phyloP scores from a whole-genome alignment of 1,140 invertebrate species.

The Drosophila pectinifera region DNA sequence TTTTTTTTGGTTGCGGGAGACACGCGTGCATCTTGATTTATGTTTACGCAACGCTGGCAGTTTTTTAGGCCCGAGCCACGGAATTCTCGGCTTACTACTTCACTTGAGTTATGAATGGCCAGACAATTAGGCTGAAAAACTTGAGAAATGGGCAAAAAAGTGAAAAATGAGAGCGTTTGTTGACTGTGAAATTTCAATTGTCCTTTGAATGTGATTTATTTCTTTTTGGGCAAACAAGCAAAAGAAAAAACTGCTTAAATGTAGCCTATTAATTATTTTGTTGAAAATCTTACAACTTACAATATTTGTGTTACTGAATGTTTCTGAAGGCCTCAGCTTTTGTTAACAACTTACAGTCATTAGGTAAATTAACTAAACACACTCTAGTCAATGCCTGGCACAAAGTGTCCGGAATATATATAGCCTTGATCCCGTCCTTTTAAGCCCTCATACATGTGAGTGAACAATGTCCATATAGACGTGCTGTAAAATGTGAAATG shows the following conservation, averaged over 20 bases:
- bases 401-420: background rate
- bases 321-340: background rate
- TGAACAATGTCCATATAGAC: constrained; percentile 22
- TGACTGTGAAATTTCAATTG: constrained; percentile 7
- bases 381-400: background rate
- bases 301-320: background rate
- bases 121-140: constrained; percentile 42
- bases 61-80: constrained; percentile 43
- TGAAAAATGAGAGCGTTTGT: constrained; percentile 57
- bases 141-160: constrained; percentile 28
- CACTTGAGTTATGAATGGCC: constrained; percentile 51
- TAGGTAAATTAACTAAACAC: background rate
- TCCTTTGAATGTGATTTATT: constrained; percentile 16
- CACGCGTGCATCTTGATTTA: constrained; percentile 70
- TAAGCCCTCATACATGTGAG: background rate
- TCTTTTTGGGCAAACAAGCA: background rate
- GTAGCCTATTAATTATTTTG: background rate
- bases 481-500: constrained; percentile 18
- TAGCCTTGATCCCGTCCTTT: background rate
- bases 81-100: constrained; percentile 43
- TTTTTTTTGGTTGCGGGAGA: constrained; percentile 22
- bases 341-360: background rate
- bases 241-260: background rate
- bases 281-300: background rate
- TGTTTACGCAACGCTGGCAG: constrained; percentile 60